These are phyloP conservation scores for Epizoanthus illoricatus DNA, from an alignment of 92 coral and sea anemone genomes.

Conservation along the genomic window DNA sequence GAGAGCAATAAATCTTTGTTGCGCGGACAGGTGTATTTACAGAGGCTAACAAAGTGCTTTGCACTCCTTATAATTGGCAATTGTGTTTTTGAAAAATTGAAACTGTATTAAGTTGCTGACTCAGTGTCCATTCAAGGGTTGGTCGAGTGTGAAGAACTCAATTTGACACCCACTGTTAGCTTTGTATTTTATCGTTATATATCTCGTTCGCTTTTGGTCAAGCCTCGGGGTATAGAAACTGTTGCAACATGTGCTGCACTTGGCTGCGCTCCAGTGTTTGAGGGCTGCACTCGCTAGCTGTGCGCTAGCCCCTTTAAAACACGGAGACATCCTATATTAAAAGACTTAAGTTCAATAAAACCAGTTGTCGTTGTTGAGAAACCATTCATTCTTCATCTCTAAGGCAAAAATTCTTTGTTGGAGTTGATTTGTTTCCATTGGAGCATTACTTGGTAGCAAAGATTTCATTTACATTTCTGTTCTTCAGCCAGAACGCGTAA, in stretches of 20 bases:
- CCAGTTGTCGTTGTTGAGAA: too few species aligned
- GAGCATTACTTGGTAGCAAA: too few species aligned
- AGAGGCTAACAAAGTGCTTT: constrained; percentile 13
- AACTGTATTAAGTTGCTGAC: neutral
- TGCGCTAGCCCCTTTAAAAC: too few species aligned
- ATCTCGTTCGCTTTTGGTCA: neutral
- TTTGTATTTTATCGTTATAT: neutral
- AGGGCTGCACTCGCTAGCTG: neutral
- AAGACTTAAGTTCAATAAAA: too few species aligned
- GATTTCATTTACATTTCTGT: too few species aligned
- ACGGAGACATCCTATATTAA: too few species aligned
- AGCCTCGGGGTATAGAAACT: neutral
- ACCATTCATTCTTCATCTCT: too few species aligned
- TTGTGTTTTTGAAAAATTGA: neutral
- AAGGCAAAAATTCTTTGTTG: too few species aligned
- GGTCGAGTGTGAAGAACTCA: neutral
- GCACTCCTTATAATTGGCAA: constrained; percentile 27
- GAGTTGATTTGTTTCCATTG: too few species aligned
- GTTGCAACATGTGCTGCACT: constrained; percentile 3
- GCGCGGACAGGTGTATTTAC: constrained; percentile 32
- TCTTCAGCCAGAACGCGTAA: too few species aligned
- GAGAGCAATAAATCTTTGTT: neutral
- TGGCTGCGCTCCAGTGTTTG: neutral
- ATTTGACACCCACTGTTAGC: constrained; percentile 12
- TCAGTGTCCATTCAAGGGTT: neutral